Conservation (phyloP, 2,113 vertebrate genomes). For the Phaethornis superciliosus region DNA sequence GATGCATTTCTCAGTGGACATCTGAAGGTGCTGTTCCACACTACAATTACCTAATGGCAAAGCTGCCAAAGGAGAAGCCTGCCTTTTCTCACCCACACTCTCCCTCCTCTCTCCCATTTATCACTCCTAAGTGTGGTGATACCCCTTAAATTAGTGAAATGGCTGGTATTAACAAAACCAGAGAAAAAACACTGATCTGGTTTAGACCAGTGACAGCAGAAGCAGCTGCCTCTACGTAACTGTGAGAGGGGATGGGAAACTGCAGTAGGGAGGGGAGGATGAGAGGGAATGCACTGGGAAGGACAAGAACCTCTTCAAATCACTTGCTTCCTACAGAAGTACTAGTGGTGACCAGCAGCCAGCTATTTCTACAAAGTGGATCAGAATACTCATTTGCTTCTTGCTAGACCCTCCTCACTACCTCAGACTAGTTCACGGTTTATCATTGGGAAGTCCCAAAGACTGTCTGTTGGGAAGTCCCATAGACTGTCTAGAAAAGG, state of each 20-base stretch:
- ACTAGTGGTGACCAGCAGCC: background rate
- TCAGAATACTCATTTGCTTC: background rate
- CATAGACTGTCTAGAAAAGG: background rate
- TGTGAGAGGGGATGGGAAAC: background rate
- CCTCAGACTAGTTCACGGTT: background rate
- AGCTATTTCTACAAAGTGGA: background rate
- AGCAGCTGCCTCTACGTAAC: background rate
- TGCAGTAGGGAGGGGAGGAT: background rate
- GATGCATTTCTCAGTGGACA: background rate
- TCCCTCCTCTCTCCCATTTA: conserved; percentile 27
- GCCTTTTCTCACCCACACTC: conserved; percentile 35
- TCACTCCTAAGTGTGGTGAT: conserved; percentile 38
- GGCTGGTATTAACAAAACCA: background rate
- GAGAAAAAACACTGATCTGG: background rate
- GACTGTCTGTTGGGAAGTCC: background rate
- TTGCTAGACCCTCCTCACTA: background rate
- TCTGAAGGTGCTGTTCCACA: background rate
- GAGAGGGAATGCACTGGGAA: background rate
- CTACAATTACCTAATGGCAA: conserved; percentile 19
- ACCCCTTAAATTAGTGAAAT: conserved; percentile 41
- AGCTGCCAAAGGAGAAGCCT: conserved; percentile 21
- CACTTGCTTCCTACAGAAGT: background rate
- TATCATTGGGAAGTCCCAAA: accelerated
- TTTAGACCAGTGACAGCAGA: background rate
- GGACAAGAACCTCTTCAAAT: conserved; percentile 5